A percentile compares a stretch with the other conserved stretches of the same genome.
Conservation (phyloP, 2,797 vertebrate genomes). For the Fistularia tabacaria region DNA sequence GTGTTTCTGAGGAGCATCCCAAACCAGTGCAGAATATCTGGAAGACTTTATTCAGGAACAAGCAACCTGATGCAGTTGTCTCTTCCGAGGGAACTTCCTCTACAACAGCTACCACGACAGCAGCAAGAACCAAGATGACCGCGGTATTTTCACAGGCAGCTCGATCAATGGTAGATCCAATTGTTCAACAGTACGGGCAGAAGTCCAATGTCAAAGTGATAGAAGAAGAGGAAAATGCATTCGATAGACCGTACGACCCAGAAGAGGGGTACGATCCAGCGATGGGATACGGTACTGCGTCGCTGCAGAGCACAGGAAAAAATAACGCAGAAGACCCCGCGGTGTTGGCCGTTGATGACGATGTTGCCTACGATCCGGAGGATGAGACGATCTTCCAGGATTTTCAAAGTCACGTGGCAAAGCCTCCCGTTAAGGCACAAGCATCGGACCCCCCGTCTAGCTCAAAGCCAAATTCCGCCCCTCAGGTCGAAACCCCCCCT, state of each 20-base stretch:
- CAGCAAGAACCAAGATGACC: slow-evolving; percentile 38
- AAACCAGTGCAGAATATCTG: slow-evolving; percentile 85
- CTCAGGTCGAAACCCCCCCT: slow-evolving; percentile 12
- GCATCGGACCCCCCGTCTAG: slow-evolving; percentile 21
- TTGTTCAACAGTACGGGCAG: slow-evolving; percentile 90
- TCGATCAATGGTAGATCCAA: slow-evolving; percentile 82
- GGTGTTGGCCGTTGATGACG: slow-evolving; percentile 73
- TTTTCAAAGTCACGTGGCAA: slow-evolving; percentile 74
- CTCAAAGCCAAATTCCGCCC: slow-evolving; percentile 18
- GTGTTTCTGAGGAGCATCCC: slow-evolving; percentile 60
- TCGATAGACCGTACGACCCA: slow-evolving; percentile 92
- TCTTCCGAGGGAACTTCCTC: slow-evolving; percentile 52
- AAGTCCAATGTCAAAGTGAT: slow-evolving; percentile 76
- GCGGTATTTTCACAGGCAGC: slow-evolving; percentile 47
- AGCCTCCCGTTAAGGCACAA: slow-evolving; percentile 35
- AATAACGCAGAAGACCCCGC: slow-evolving; percentile 41
- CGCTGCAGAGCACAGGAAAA: slow-evolving; percentile 45
- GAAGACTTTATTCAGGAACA: slow-evolving; percentile 85
- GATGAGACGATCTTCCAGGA: slow-evolving; percentile 93
- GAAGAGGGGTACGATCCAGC: slow-evolving; percentile 91
- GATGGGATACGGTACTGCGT: slow-evolving; percentile 63
- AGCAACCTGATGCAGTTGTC: slow-evolving; percentile 67
- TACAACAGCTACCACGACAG: slow-evolving; percentile 24
- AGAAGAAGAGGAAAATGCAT: slow-evolving; percentile 76
- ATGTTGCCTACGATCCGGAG: slow-evolving; percentile 93